Evolutionary conservation across 2,888 invertebrate species (phyloP), one percentile per base, ranked within the genome.

Genomic region (Pecten maximus): DNA sequence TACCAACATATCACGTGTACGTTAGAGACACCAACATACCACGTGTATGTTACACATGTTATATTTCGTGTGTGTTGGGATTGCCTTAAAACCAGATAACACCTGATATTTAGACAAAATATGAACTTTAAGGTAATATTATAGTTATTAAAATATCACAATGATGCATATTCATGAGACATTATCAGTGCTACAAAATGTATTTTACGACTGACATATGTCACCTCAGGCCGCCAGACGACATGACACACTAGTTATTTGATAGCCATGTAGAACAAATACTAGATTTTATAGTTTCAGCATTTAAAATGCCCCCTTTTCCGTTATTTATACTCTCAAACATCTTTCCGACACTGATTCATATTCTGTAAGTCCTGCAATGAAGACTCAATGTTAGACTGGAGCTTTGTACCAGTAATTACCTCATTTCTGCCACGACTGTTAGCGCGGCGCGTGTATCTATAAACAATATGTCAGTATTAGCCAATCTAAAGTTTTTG

Each of bases 381-480:
- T 23, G 35, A 35, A 35, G 74, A 74, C 35, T 12, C n/a, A 12
- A 60, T 60, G 8, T 23, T 12, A 35, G 35, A 12, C 74, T 8
- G 23, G 19, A 35, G 28, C 35, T 74, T 74, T 35, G 74, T 28
- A 28, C 74, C 0, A 12, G 74, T 74, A 74, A 74, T 74, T 74
- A 74, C 35, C 74, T 74, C 74, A 74, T 28, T 74, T 74, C 74
- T 74, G 74, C 35, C 74, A 74, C 10, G 6, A 35, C 2, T 35
- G 35, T 74, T 35, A 28, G 74, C 35, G 35, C 74, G 74, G 74
- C 74, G 35, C 74, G 74, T 35, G 28, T 74, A 28, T 74, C 74
- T 74, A 74, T 74, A 74, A 74, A 74, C 74, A 74, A 74, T 74
- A 35, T 74, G 74, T 28, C 74, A 74, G 28, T 74, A 74, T 35